Evolutionary conservation across 2,888 invertebrate species (phyloP), one percentile per base, ranked within the genome.

Genomic region (Megaustenia siamemsis): DNA sequence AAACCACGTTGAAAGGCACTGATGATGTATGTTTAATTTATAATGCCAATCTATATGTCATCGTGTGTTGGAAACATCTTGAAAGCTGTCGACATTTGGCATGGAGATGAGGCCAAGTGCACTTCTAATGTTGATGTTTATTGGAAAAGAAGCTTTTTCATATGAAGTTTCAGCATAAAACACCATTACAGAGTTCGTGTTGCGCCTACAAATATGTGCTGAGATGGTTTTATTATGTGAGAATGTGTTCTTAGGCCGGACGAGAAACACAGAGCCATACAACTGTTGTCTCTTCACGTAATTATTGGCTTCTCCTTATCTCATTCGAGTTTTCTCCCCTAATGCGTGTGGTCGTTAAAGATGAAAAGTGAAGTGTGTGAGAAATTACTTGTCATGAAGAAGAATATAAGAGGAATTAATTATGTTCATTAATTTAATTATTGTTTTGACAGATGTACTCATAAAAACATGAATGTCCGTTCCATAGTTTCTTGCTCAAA

Each of bases 21-120:
- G 56, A 5, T 81, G 81, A 81, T 71, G 81, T 81, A 69, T 81
- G 81, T 81, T 81, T 81, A 81, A 81, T 81, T 81, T 71, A 81
- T 71, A 69, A 35, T 56, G 71, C 71, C 81, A 81, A 60, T 56
- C 71, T 40, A 60, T 24, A 2, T 71, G 81, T 81, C 71, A 81
- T 56, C 71, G 60, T 40, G 24, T 21, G 40, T 40, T 71, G 56
- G 12, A n/a, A 35, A 81, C 71, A 81, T 56, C 80, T 56, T 56
- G n/a, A 24, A 38, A 71, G 40, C n/a, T 81, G 81, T 78, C 78
- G 78, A 63, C 78, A 63, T 78, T 78, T 63, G 63, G 78, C 78
- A 43, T 43, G 21, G 28, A 63, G 63, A 40, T 40, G 43, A 12
- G 63, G 43, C 77, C 77, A 63, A 43, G 43, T 78, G 45, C 43